Conservation (phyloP, 1,140 invertebrate genomes). For the Leucophenga varia region DNA sequence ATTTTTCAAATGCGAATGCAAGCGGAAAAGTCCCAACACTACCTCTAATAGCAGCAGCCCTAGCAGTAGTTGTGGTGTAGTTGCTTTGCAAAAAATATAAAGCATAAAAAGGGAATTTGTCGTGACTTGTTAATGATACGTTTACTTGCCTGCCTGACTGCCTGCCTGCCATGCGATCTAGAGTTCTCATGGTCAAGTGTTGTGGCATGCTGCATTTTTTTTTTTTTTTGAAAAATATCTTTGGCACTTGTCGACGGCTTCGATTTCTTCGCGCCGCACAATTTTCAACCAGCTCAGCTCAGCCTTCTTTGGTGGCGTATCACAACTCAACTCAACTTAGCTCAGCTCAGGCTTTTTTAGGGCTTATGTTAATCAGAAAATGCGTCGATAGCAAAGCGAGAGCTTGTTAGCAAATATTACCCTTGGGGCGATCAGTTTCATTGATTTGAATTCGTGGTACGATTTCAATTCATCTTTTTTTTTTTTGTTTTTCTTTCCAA, state of each 20-base stretch:
- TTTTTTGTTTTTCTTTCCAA: constrained; percentile 28
- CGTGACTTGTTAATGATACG: constrained; percentile 54
- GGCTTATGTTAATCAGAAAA: constrained; percentile 44
- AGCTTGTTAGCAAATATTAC: constrained; percentile 8
- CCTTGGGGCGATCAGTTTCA: constrained; percentile 44
- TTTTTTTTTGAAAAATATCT: constrained; percentile 45
- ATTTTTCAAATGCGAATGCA: no score
- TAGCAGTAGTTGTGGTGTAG: no score
- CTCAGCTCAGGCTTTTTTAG: no score
- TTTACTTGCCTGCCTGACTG: no score
- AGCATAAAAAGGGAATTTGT: constrained; percentile 17
- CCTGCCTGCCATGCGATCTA: neutral
- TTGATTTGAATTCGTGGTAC: constrained; percentile 43
- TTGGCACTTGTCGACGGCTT: no score
- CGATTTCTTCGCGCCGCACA: no score
- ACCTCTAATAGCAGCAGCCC: no score
- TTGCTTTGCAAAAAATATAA: no score
- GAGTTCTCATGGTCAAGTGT: constrained; percentile 37
- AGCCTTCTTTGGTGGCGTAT: no score
- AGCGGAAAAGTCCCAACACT: no score
- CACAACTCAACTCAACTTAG: no score
- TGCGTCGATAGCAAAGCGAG: constrained; percentile 19
- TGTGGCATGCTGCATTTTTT: constrained; percentile 53
- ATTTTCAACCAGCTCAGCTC: no score
- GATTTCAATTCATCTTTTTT: constrained; percentile 4